Evolutionary conservation across 2,113 vertebrate species (phyloP).

Genomic region (Elephantulus edwardii): DNA sequence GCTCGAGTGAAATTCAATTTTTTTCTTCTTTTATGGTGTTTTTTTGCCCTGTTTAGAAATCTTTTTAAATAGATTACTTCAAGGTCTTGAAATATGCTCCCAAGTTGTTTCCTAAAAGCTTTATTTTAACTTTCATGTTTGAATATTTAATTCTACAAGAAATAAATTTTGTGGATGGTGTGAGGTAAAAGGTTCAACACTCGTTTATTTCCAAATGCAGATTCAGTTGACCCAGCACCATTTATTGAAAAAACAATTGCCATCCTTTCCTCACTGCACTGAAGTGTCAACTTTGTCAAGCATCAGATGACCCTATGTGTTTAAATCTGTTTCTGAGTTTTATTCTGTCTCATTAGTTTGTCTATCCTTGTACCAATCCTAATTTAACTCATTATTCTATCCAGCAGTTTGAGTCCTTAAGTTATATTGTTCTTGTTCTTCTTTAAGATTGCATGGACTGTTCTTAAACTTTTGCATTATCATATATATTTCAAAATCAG

Average conservation of each 20-base stretch:
- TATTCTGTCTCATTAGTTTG: conserved; percentile 26
- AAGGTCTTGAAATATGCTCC: conserved; percentile 63
- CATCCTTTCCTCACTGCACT: conserved; percentile 16
- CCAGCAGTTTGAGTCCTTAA: not conserved
- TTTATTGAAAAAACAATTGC: conserved; percentile 72
- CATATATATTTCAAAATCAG: conserved; percentile 18
- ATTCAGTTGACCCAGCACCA: conserved; percentile 64
- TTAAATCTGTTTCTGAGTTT: conserved; percentile 53
- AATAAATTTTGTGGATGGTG: conserved; percentile 61
- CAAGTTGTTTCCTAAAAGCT: conserved; percentile 72
- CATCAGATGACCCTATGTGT: conserved; percentile 41
- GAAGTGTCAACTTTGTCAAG: conserved; percentile 58
- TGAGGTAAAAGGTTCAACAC: conserved; percentile 65
- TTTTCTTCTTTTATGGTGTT: conserved; percentile 30
- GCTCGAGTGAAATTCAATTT: conserved; percentile 61
- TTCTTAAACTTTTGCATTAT: conserved; percentile 37
- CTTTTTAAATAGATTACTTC: conserved; percentile 38
- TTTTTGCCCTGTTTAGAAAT: conserved; percentile 50
- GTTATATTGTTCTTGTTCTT: not conserved
- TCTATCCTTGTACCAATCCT: conserved; percentile 1
- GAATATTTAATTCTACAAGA: conserved; percentile 46
- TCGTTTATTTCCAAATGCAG: conserved; percentile 72
- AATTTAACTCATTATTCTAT: conserved; percentile 18
- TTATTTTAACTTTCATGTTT: conserved; percentile 71
- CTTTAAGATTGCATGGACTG: not conserved